Base-by-base conservation (phyloP, 2,113 vertebrate species). In the Petrocephalus microphthalmus region DNA sequence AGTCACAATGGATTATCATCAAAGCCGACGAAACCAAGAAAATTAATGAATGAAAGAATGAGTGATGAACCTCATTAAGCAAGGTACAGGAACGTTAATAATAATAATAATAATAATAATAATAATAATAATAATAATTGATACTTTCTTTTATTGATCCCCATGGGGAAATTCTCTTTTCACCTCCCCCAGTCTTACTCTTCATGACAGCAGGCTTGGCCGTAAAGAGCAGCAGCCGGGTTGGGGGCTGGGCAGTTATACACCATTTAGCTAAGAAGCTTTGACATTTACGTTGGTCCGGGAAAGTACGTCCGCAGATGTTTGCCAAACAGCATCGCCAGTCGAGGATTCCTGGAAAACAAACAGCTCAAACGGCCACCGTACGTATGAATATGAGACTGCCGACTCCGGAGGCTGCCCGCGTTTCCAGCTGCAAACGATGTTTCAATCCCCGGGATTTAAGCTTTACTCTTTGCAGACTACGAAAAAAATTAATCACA, bases 221-320 rank as follows among this genome's bases (percentile, higher is more conserved):
- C n/a, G n/a, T n/a, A n/a, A n/a, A 42, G 42, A 42, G 42, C 42
- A 42, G 42, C 42, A 42, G 1, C 42, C 42, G 42, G 42, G 42
- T n/a, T n/a, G 42, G 25, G 37, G 54, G 84, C 7, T n/a, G n/a
- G n/a, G n/a, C 25, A 2, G 10, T 83, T 47, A 5, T 17, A 49
- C 83, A 22, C 84, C 84, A 33, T 37, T 64, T 87, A 84, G 78
- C 84, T 87, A 87, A 89, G 88, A 83, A 87, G 84, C 84, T 89
- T 88, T 87, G 1, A 25, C 20, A 87, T 86, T 89, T 42, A 64
- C 78, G 74, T 89, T 25, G 52, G 74, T 83, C 84, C 84, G 71
- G 56, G 47, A 67, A 89, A 89, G 20, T 52, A 74, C 74, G 37
- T 8, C 10, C 15, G 82, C 87, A 88, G 78, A 86, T 86, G 83